Evolutionary conservation across 2,888 invertebrate species (phyloP).

Genomic region (Campoplex nolae): DNA sequence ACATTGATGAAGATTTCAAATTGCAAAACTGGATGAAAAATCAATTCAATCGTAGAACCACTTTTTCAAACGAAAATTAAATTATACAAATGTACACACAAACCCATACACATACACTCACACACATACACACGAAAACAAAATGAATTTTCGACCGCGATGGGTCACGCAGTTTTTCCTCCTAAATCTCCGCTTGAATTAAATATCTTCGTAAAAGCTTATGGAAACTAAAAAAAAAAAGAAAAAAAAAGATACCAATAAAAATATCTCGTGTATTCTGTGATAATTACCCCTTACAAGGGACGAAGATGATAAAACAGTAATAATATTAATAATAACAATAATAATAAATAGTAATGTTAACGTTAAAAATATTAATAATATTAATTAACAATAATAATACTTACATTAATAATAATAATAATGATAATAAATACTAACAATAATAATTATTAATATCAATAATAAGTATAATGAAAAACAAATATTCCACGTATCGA

Average conservation of each 20-base stretch:
- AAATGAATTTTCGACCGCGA: slow-evolving; percentile 66
- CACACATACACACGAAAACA: slow-evolving; percentile 29
- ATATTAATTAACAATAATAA: slow-evolving; percentile 50
- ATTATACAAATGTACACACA: neutral
- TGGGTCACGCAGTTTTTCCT: slow-evolving; percentile 73
- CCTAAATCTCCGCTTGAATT: slow-evolving; percentile 81
- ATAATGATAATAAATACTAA: neutral
- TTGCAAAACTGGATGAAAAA: neutral
- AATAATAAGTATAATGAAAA: slow-evolving; percentile 15
- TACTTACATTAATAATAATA: neutral
- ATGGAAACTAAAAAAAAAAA: slow-evolving; percentile 54
- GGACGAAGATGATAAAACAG: slow-evolving; percentile 52
- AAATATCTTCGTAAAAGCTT: slow-evolving; percentile 81
- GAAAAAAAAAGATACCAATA: slow-evolving; percentile 56
- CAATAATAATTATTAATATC: neutral
- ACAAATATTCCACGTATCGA: slow-evolving; percentile 56
- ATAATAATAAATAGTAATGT: slow-evolving; percentile 39
- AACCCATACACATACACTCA: neutral
- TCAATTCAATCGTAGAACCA: slow-evolving; percentile 16
- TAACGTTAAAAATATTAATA: slow-evolving; percentile 16
- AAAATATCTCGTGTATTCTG: slow-evolving; percentile 84
- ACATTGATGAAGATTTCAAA: slow-evolving; percentile 1
- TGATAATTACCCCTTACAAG: slow-evolving; percentile 82
- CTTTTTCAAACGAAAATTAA: slow-evolving; percentile 20
- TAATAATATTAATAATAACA: slow-evolving; percentile 34